Conservation (phyloP, 1,140 invertebrate genomes). For the Drosophila hydei region DNA sequence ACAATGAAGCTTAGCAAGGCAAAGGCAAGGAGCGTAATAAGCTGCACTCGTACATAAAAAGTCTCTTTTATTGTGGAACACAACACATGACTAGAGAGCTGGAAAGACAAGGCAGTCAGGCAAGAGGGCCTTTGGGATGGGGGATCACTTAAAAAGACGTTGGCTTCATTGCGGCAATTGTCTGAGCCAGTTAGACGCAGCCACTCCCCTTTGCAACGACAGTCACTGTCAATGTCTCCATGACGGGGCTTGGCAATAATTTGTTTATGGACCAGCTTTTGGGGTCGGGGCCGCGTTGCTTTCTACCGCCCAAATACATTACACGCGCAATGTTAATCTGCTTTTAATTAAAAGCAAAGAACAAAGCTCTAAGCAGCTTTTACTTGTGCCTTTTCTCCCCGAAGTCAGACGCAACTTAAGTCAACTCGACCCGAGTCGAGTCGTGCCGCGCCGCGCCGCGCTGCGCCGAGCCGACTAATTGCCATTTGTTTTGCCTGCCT, state of each 20-base stretch:
- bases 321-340: slow-evolving; percentile 77
- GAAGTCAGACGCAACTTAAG: background rate
- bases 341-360: slow-evolving; percentile 77
- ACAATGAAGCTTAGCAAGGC: slow-evolving; percentile 39
- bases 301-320: slow-evolving; percentile 38
- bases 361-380: slow-evolving; percentile 70
- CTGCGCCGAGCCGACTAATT: slow-evolving; percentile 19
- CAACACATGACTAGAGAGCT: slow-evolving; percentile 52
- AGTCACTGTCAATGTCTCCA: slow-evolving; percentile 70
- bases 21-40: slow-evolving; percentile 38
- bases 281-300: background rate
- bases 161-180: slow-evolving; percentile 67
- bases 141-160: slow-evolving; percentile 61
- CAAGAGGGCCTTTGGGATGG: background rate
- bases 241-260: slow-evolving; percentile 56
- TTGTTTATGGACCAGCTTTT: slow-evolving; percentile 44
- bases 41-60: slow-evolving; percentile 53
- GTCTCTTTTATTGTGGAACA: slow-evolving; percentile 44
- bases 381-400: background rate
- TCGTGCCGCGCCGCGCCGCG: background rate
- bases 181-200: slow-evolving; percentile 50
- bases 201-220: slow-evolving; percentile 4
- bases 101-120: background rate
- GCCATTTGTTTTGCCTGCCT: slow-evolving; percentile 40
- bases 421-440: background rate